Conservation (phyloP, 2,797 vertebrate genomes). For the Channallabes apus region DNA sequence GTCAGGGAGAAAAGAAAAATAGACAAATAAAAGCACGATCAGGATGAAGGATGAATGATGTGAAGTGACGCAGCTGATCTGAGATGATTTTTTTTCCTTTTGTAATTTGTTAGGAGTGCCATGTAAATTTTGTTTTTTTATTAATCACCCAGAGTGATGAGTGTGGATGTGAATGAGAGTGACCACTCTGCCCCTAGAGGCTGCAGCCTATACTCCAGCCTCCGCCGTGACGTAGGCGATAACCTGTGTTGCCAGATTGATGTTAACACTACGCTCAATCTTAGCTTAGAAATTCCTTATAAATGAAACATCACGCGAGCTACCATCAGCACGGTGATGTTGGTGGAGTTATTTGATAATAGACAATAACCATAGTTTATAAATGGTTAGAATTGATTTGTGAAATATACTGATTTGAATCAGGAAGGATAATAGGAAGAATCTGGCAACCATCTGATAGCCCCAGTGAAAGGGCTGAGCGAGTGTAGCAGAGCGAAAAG, state of each 20-base stretch:
- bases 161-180: slow-evolving; percentile 30
- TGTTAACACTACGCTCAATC: fast-evolving
- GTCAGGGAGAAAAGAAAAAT: neutral
- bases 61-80: slow-evolving; percentile 28
- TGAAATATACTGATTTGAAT: fast-evolving
- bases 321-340: neutral
- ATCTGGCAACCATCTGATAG: slow-evolving; percentile 25
- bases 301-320: fast-evolving
- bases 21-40: neutral
- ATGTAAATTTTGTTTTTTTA: slow-evolving; percentile 34
- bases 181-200: slow-evolving; percentile 55
- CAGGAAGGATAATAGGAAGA: fast-evolving
- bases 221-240: slow-evolving; percentile 57
- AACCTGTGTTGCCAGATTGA: slow-evolving; percentile 8
- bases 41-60: slow-evolving; percentile 29
- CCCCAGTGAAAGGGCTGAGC: slow-evolving; percentile 55
- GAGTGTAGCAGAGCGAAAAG: slow-evolving; percentile 44
- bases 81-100: slow-evolving; percentile 11
- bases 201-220: slow-evolving; percentile 54
- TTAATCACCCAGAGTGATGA: slow-evolving; percentile 32
- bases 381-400: too few species aligned
- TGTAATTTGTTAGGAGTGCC: slow-evolving; percentile 37
- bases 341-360: fast-evolving
- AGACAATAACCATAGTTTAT: fast-evolving
- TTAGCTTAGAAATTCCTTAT: too few species aligned